A percentile compares a stretch with the other conserved stretches of the same genome.
Conservation (phyloP, 2,888 invertebrate genomes). For the Ptilodon capucinus region DNA sequence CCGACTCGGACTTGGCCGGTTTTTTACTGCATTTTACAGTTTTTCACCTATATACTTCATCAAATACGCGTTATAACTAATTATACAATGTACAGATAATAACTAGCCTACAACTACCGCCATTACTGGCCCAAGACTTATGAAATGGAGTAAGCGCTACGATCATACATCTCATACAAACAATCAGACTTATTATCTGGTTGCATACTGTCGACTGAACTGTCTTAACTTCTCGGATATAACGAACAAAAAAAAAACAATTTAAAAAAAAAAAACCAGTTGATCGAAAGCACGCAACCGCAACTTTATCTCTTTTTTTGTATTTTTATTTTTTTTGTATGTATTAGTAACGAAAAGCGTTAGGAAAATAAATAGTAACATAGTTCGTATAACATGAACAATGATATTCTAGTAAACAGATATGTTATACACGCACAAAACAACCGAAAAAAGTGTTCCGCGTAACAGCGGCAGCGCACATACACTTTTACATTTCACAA, state of each 20-base stretch:
- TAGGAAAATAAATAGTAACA: constrained; percentile 31
- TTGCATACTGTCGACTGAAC: constrained; percentile 43
- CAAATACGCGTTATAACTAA: no score
- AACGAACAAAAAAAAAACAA: background rate
- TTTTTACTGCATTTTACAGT: no score
- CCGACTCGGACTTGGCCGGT: no score
- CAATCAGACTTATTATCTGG: constrained; percentile 48
- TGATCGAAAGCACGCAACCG: constrained; percentile 39
- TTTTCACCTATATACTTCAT: no score
- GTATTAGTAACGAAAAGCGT: constrained; percentile 32
- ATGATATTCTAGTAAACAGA: no score
- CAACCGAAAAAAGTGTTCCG: no score
- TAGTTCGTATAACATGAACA: constrained; percentile 30
- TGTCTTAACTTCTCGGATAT: constrained; percentile 18
- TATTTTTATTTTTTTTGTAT: constrained; percentile 25
- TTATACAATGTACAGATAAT: no score
- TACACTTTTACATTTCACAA: no score
- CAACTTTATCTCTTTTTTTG: constrained; percentile 17
- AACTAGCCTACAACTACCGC: background rate
- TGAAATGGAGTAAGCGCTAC: constrained; percentile 21
- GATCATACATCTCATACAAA: constrained; percentile 34
- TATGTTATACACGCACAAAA: no score
- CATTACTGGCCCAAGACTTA: constrained; percentile 1
- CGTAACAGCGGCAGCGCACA: no score
- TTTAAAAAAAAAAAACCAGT: constrained; percentile 13